Base-by-base conservation (phyloP, 2,797 vertebrate species). In the Eospalax fontanierii region DNA sequence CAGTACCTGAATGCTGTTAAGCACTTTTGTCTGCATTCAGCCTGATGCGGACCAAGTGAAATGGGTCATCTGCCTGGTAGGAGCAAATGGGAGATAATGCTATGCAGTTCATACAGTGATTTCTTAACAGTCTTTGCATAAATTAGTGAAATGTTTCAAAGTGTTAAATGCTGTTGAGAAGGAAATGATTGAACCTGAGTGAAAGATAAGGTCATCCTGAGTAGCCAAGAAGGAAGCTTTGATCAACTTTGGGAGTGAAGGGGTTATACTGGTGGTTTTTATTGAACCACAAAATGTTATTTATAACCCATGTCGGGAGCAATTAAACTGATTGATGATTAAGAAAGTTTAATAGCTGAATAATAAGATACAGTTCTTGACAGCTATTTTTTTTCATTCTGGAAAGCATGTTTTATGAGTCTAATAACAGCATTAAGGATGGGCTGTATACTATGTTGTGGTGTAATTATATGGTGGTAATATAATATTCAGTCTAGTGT, bases 291-390 rank as follows among this genome's bases (percentile, higher is more conserved):
- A 93, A 89, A 95, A 80, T 86, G 94, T 97, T 97, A 95, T 97
- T 97, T 98, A 92, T 97, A 97, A 90, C 91, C 89, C 66, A 2
- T 95, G 97, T 97, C 96, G 95, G 95, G 90, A 95, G 96, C 95
- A 97, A 94, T 98, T 97, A 98, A 96, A 96, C 92, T 97, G 96
- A 98, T 96, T 95, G 96, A 96, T 97, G 97, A 97, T 98, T 96
- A 94, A 88, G 96, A 96, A 96, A 96, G 92, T 97, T 97, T 97
- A 98, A 97, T 97, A 97, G 96, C 97, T 97, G 96, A 97, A 93
- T 97, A 97, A 97, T 97, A 98, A 98, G 98, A 96, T 92, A 94
- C 30, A 3, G 95, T 90, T 97, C 95, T 96, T 96, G 97, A 98
- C 96, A 94, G 95, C 95, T 93, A 81, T 97, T 93, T 96, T 93